phyloP scores from a whole-genome alignment of 2,113 vertebrate species.

The Eretmochelys imbricata region DNA sequence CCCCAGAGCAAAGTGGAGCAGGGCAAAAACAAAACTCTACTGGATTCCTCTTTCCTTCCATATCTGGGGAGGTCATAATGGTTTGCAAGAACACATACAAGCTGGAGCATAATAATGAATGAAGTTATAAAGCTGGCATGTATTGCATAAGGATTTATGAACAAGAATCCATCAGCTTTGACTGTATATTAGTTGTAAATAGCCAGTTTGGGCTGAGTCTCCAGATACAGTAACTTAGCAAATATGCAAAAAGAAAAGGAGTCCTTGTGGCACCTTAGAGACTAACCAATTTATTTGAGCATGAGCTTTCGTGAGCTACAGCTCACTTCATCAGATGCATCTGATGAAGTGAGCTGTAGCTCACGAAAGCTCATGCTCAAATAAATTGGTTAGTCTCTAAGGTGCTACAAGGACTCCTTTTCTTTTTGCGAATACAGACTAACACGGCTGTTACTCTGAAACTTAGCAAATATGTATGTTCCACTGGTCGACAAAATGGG shows the following conservation, averaged over 20 bases:
- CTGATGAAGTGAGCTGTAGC: too few species aligned
- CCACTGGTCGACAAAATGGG: background rate
- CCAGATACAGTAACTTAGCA: background rate
- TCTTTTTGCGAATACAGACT: too few species aligned
- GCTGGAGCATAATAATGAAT: constrained; percentile 5
- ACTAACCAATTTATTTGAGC: too few species aligned
- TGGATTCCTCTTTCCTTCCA: background rate
- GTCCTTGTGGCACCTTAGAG: too few species aligned
- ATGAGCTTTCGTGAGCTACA: too few species aligned
- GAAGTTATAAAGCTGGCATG: constrained; percentile 40
- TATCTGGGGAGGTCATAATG: constrained; percentile 23
- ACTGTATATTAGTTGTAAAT: background rate
- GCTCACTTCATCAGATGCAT: too few species aligned
- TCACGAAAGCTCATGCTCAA: too few species aligned
- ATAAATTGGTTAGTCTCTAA: too few species aligned
- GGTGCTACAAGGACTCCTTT: too few species aligned
- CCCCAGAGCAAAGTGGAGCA: background rate
- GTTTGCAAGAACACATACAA: constrained; percentile 14
- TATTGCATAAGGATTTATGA: background rate
- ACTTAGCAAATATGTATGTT: background rate
- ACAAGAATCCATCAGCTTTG: background rate
- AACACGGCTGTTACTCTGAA: too few species aligned
- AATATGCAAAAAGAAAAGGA: too few species aligned
- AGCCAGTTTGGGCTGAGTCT: background rate
- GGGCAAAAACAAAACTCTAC: background rate